These are phyloP conservation scores for Chouioia cunea DNA, from an alignment of 2,888 invertebrate species.

Conservation along the genomic window DNA sequence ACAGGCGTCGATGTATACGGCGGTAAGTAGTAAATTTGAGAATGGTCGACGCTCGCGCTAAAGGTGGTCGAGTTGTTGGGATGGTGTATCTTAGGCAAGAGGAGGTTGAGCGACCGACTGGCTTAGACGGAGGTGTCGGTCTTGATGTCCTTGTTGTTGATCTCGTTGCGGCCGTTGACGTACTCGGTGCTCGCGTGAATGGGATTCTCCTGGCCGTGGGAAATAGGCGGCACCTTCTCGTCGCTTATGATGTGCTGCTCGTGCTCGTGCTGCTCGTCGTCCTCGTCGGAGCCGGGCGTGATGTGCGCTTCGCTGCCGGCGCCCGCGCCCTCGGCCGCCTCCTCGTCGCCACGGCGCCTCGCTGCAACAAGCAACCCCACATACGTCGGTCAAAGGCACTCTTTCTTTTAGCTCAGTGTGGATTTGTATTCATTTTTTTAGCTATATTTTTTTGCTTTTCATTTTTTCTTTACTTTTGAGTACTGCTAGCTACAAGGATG, in stretches of 20 bases:
- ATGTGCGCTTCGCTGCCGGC: slow-evolving; percentile 74
- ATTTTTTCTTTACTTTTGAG: slow-evolving; percentile 4
- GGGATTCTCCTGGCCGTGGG: slow-evolving; percentile 66
- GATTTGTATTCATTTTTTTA: no score
- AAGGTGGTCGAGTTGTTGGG: no score
- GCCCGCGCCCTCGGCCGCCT: slow-evolving; percentile 74
- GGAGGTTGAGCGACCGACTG: no score
- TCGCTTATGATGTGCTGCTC: slow-evolving; percentile 66
- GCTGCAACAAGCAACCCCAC: slow-evolving; percentile 69
- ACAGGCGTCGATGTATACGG: slow-evolving; percentile 9
- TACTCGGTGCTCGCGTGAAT: slow-evolving; percentile 73
- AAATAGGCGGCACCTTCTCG: slow-evolving; percentile 60
- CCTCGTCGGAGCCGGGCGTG: slow-evolving; percentile 71
- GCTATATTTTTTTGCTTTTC: slow-evolving; percentile 10
- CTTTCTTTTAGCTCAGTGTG: slow-evolving; percentile 18
- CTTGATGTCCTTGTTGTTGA: slow-evolving; percentile 70
- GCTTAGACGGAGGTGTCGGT: slow-evolving; percentile 73
- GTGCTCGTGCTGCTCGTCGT: slow-evolving; percentile 57
- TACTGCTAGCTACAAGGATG: slow-evolving; percentile 21
- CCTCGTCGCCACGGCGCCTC: slow-evolving; percentile 70
- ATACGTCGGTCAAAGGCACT: slow-evolving; percentile 51
- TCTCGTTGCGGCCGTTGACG: slow-evolving; percentile 73
- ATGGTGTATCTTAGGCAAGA: no score
- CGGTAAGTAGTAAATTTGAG: no score
- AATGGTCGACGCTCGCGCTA: neutral